These are phyloP conservation scores for Gulo gulo DNA, from an alignment of 2,113 vertebrate genomes.

Conservation along the genomic window DNA sequence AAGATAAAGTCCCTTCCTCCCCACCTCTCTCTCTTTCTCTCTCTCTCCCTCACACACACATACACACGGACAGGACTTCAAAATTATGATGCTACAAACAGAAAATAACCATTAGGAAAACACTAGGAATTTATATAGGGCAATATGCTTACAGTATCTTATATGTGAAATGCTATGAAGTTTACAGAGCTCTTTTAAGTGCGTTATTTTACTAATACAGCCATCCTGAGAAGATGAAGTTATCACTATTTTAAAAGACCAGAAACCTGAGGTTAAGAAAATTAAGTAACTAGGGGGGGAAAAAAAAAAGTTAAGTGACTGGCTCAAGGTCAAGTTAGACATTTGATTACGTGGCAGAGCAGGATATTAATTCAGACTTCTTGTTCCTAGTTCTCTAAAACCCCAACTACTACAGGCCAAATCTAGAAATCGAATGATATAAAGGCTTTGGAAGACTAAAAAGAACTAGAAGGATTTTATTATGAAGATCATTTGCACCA, in stretches of 20 bases:
- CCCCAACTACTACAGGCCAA: not conserved
- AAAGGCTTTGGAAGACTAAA: not conserved
- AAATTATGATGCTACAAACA: not conserved
- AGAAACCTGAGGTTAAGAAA: not conserved
- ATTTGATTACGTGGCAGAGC: not conserved
- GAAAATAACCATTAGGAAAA: not conserved
- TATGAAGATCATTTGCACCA: not conserved
- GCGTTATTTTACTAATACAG: not conserved
- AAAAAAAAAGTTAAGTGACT: not conserved
- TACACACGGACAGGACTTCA: not conserved
- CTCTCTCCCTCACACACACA: not conserved
- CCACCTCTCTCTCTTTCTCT: rapidly evolving
- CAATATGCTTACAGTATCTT: not conserved
- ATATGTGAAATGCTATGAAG: not conserved
- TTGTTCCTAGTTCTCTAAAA: not conserved
- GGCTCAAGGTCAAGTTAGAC: not conserved
- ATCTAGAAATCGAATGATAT: not conserved
- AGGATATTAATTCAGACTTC: not conserved
- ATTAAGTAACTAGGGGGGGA: not conserved
- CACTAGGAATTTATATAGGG: not conserved
- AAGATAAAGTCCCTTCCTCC: not conserved
- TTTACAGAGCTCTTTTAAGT: not conserved
- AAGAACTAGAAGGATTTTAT: not conserved
- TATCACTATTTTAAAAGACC: not conserved
- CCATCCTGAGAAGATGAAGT: not conserved